These are phyloP conservation scores for Ceramica pisi DNA, from an alignment of 2,888 invertebrate genomes.

Conservation along the genomic window DNA sequence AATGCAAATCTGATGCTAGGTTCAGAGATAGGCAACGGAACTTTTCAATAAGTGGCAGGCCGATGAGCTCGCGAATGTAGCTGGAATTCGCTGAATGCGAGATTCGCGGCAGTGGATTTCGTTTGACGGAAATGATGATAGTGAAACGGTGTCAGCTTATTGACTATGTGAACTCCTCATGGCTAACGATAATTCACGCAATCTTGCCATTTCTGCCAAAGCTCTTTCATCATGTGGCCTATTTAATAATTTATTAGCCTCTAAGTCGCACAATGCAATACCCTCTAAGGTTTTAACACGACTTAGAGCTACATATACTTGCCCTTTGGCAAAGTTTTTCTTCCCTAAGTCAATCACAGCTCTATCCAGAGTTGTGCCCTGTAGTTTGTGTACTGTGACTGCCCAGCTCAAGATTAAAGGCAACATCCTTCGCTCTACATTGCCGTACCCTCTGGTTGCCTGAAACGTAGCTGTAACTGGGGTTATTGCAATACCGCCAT, in stretches of 20 bases:
- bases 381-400: slow-evolving; percentile 66
- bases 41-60: too few relatives aligned
- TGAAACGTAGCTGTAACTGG: slow-evolving; percentile 60
- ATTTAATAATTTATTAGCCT: slow-evolving; percentile 50
- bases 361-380: too few relatives aligned
- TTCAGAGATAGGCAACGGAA: too few relatives aligned
- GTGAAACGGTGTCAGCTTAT: too few relatives aligned
- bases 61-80: too few relatives aligned
- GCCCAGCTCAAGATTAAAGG: slow-evolving; percentile 67
- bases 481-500: too few relatives aligned
- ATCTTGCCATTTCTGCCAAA: background rate
- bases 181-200: too few relatives aligned
- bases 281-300: slow-evolving; percentile 60
- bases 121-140: too few relatives aligned
- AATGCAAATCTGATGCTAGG: too few relatives aligned
- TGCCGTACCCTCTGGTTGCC: slow-evolving; percentile 59
- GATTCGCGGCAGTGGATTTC: too few relatives aligned
- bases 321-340: slow-evolving; percentile 64
- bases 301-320: slow-evolving; percentile 55
- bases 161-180: too few relatives aligned
- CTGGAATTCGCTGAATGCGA: too few relatives aligned
- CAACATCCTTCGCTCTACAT: slow-evolving; percentile 64
- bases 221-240: slow-evolving; percentile 26
- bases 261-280: slow-evolving; percentile 42
- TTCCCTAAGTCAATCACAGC: slow-evolving; percentile 67